Conservation (phyloP, 2,797 vertebrate genomes). For the Micropoecilia bifurca region DNA sequence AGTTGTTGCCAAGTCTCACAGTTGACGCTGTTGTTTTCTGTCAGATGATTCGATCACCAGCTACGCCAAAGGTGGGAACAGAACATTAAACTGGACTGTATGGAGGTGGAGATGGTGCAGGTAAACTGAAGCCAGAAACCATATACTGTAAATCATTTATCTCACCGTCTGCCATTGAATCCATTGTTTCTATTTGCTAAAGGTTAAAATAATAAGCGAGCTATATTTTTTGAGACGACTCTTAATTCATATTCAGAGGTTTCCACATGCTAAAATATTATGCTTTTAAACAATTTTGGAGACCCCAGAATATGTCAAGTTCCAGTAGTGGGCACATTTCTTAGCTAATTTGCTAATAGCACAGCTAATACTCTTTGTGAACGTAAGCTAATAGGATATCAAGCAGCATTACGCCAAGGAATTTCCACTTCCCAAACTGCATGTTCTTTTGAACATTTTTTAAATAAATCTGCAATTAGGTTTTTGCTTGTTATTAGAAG, state of each 20-base stretch:
- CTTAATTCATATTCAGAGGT: neutral
- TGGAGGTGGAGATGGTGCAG: neutral
- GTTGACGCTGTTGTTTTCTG: neutral
- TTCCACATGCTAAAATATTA: neutral
- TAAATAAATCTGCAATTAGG: neutral
- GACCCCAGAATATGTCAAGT: neutral
- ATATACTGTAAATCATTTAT: neutral
- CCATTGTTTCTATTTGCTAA: neutral
- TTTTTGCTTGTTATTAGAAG: neutral
- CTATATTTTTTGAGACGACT: neutral
- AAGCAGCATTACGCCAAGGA: neutral
- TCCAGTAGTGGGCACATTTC: no score
- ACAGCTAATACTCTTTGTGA: neutral
- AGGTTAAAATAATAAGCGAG: neutral
- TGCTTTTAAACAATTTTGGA: neutral
- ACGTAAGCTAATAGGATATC: neutral
- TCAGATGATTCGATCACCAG: neutral
- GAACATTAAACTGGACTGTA: neutral
- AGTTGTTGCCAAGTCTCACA: slow-evolving; percentile 10
- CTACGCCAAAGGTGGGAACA: neutral
- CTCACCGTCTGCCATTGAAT: neutral
- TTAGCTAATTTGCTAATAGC: no score
- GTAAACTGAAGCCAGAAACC: neutral
- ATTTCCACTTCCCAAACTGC: neutral
- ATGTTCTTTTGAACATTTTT: neutral